Evolutionary conservation across 2,888 invertebrate genomes (phyloP).

Genomic region (Plemyria rubiginata): DNA sequence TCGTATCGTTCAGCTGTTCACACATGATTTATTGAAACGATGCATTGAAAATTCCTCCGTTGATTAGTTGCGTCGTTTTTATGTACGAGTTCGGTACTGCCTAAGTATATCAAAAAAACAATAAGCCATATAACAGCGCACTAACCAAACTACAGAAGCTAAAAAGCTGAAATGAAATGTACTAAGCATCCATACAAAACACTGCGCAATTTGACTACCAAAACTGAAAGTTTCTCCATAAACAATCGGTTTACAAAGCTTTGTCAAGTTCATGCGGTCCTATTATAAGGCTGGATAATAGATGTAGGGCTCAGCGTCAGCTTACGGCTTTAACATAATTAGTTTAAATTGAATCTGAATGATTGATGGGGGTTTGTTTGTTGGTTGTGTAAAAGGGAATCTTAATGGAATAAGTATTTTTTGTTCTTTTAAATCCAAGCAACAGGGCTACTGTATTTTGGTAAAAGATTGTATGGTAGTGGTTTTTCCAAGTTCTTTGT

Average conservation of each 20-base stretch:
- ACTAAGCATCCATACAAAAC: no score
- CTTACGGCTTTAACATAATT: conserved; percentile 27
- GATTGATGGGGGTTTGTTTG: conserved; percentile 24
- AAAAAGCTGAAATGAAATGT: no score
- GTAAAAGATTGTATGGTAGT: no score
- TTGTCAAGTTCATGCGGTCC: conserved; percentile 16
- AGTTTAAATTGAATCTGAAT: conserved; percentile 28
- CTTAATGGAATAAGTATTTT: neutral
- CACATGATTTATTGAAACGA: conserved; percentile 7
- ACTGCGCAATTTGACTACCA: neutral
- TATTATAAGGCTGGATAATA: conserved; percentile 37
- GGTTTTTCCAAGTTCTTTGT: no score
- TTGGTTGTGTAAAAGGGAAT: conserved; percentile 4
- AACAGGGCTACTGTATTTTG: no score
- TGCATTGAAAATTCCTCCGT: neutral
- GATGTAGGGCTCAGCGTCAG: conserved; percentile 24
- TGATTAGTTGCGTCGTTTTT: neutral
- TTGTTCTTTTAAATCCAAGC: neutral
- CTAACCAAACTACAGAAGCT: no score
- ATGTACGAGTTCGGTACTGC: neutral
- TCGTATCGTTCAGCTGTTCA: conserved; percentile 23
- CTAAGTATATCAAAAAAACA: no score
- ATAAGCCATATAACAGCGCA: no score
- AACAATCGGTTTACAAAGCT: conserved; percentile 2
- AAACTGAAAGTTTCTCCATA: conserved; percentile 2